Conservation (phyloP, 1,140 invertebrate species). For the Nautilus pompilius region DNA sequence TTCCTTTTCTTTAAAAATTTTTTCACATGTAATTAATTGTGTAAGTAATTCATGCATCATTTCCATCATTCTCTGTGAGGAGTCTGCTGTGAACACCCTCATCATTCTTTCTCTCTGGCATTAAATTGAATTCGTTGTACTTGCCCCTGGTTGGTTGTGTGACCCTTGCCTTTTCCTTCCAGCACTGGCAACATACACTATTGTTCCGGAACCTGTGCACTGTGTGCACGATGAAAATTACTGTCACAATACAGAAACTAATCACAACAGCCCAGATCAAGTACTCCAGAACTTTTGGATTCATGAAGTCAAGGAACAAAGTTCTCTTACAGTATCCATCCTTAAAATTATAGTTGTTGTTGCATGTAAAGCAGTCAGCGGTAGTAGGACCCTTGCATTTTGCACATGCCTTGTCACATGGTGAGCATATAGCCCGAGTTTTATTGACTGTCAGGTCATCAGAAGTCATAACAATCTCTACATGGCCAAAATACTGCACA, state of each 20-base stretch:
- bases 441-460: slow-evolving; percentile 12
- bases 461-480: slow-evolving; percentile 27
- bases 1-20: too few relatives aligned
- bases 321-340: slow-evolving; percentile 33
- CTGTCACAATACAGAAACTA: slow-evolving; percentile 37
- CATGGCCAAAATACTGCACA: slow-evolving; percentile 40
- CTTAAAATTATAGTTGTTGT: slow-evolving; percentile 30
- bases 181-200: slow-evolving; percentile 37
- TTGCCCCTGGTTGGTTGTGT: slow-evolving; percentile 32
- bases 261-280: slow-evolving; percentile 47
- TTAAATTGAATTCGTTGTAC: slow-evolving; percentile 32
- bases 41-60: too few relatives aligned
- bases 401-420: slow-evolving; percentile 39
- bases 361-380: slow-evolving; percentile 42
- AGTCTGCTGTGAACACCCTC: too few relatives aligned
- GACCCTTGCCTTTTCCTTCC: slow-evolving; percentile 31
- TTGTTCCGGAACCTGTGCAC: slow-evolving; percentile 35
- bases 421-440: slow-evolving; percentile 32
- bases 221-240: slow-evolving; percentile 32
- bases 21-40: too few relatives aligned
- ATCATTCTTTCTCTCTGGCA: slow-evolving; percentile 11
- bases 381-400: slow-evolving; percentile 37
- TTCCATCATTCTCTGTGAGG: too few relatives aligned
- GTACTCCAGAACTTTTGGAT: slow-evolving; percentile 41
- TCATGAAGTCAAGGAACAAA: slow-evolving; percentile 40